Evolutionary conservation across 2,797 vertebrate genomes (phyloP), one percentile per base, ranked within the genome.

Genomic region (Spheniscus humboldti): DNA sequence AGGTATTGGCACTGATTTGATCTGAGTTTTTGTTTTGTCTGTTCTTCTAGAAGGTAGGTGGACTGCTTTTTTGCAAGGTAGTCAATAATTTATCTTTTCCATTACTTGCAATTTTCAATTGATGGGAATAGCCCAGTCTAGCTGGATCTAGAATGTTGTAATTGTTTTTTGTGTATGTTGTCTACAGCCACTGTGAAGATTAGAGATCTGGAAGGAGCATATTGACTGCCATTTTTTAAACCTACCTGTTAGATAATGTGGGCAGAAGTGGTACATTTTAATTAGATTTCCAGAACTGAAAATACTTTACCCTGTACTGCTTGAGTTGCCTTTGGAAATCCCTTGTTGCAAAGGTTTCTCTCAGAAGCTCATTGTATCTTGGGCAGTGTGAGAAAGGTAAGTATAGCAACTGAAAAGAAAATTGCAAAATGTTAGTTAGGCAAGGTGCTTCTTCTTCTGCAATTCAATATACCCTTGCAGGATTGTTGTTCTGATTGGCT

Each of bases 301-400:
- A 92, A 78, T 91, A 86, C 75, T 85, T 96, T 95, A 98, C 98
- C 97, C 94, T 94, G 39, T 98, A 98, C 39, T 95, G 90, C 19
- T 91, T 89, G 48, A 98, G 33, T 18, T 94, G 96, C 37, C 74
- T 92, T 80, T 95, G 97, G 80, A 97, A 97, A 87, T 96, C 79
- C 35, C 82, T 62, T 5, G 97, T 97, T 59, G 69, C 69, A 82
- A 97, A 95, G 41, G 98, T 98, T 94, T 98, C 97, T 18, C 82
- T 95, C 56, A 95, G 27, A 71, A 98, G 97, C 73, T 97, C 18
- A 4, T 95, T 75, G 95, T 97, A 97, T 56, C 92, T 97, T 84
- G 97, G 96, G 50, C 98, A 98, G 64, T 94, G 92, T 48, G 23
- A 76, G 82, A 92, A 96, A 85, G 98, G 97, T 80, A 98, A 75